A percentile compares a stretch with the other conserved stretches of the same genome.
Evolutionary conservation across 2,797 vertebrate species (phyloP).

Genomic region (Chelon labrosus): DNA sequence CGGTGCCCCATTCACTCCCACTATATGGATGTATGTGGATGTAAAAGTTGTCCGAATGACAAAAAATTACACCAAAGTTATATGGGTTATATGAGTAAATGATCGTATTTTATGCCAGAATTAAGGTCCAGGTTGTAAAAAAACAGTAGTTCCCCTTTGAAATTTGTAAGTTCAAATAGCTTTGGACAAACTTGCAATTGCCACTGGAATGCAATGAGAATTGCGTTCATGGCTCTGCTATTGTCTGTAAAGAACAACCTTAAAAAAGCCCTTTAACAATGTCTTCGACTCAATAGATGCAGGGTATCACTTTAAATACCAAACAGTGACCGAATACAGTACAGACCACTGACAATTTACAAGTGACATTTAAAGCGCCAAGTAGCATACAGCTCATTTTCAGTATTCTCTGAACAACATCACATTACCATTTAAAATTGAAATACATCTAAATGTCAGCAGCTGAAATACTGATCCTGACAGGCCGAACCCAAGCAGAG

Average conservation of each 20-base stretch:
- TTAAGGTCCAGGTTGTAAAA: no score
- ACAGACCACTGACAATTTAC: constrained; percentile 41
- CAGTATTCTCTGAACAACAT: constrained; percentile 32
- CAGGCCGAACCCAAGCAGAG: constrained; percentile 8
- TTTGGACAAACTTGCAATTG: no score
- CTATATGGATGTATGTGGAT: no score
- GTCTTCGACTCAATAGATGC: constrained; percentile 20
- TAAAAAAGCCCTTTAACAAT: constrained; percentile 39
- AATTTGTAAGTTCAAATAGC: no score
- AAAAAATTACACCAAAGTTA: no score
- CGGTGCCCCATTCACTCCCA: no score
- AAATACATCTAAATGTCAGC: constrained; percentile 49
- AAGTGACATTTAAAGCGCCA: constrained; percentile 58
- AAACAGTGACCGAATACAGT: constrained; percentile 41
- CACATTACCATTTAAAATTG: constrained; percentile 40
- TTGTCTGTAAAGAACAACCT: constrained; percentile 14
- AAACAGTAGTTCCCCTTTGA: no score
- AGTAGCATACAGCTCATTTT: constrained; percentile 37
- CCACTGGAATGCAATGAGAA: no score
- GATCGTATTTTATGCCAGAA: no score
- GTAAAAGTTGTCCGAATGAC: no score
- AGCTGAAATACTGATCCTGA: constrained; percentile 32
- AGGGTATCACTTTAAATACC: constrained; percentile 42
- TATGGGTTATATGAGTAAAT: no score
- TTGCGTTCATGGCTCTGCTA: neutral